Evolutionary conservation across 2,113 vertebrate species (phyloP).

Genomic region (Chunga burmeisteri): DNA sequence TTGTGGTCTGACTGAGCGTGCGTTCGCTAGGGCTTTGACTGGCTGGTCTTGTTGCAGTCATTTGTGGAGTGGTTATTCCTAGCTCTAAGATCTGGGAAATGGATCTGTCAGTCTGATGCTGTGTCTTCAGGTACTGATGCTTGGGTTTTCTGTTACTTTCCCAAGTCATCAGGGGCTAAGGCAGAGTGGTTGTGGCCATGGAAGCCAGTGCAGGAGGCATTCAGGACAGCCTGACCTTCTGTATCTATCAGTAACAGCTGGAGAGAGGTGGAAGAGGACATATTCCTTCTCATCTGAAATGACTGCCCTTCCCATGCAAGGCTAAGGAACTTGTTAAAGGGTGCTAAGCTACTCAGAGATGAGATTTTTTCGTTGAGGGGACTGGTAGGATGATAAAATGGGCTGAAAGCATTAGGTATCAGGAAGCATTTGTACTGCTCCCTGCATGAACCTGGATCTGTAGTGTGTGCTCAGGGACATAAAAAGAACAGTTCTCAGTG

Average conservation of each 20-base stretch:
- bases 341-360: not conserved
- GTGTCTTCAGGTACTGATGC: not conserved
- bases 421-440: not conserved
- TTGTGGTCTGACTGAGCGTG: not conserved
- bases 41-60: not conserved
- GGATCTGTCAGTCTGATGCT: not conserved
- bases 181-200: not conserved
- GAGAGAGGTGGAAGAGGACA: not conserved
- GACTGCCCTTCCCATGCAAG: not conserved
- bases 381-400: not conserved
- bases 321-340: not conserved
- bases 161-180: not conserved
- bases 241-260: not conserved
- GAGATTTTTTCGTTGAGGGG: not conserved
- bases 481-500: not conserved
- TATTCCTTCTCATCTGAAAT: not conserved
- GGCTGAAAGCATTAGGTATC: not conserved
- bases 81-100: not conserved
- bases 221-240: not conserved
- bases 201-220: not conserved
- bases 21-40: not conserved
- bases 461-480: not conserved
- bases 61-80: not conserved
- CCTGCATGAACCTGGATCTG: not conserved
- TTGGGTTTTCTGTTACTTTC: not conserved